These are phyloP conservation scores for Actinopyga echinites DNA, from an alignment of 53 echinoderm and acorn worm species.

Conservation along the genomic window DNA sequence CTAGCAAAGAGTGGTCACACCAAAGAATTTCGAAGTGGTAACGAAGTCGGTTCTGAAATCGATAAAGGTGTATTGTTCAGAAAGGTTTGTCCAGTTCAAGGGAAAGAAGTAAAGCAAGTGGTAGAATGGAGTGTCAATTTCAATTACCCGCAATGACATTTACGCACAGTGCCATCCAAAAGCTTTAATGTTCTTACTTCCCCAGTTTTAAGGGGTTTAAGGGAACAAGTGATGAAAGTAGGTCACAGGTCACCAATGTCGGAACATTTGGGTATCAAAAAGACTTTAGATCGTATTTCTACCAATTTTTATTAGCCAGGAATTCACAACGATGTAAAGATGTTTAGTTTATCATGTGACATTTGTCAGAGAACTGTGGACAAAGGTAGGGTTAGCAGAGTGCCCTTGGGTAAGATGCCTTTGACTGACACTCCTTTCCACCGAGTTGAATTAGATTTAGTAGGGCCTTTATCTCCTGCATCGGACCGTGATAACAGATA, in stretches of 20 bases:
- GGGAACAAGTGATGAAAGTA: slow-evolving; percentile 13
- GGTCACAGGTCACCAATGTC: slow-evolving; percentile 48
- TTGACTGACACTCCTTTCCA: slow-evolving; percentile 38
- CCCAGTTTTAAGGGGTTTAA: background rate
- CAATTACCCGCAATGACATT: background rate
- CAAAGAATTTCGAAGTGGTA: background rate
- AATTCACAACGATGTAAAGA: slow-evolving; percentile 35
- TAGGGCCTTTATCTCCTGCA: slow-evolving; percentile 24
- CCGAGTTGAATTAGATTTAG: slow-evolving; percentile 19
- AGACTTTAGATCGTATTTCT: slow-evolving; percentile 30
- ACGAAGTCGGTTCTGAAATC: background rate
- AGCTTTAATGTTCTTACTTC: background rate
- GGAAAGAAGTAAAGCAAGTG: slow-evolving; percentile 13
- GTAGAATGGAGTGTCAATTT: slow-evolving; percentile 18
- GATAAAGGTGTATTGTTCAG: background rate
- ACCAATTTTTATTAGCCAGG: slow-evolving; percentile 56
- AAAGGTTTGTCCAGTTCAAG: background rate
- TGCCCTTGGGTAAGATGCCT: slow-evolving; percentile 39
- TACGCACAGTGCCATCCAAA: slow-evolving; percentile 14
- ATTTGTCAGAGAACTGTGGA: slow-evolving; percentile 41
- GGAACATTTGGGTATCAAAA: slow-evolving; percentile 42
- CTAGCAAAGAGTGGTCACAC: background rate
- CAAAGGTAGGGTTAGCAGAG: slow-evolving; percentile 51
- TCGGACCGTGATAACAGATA: slow-evolving; percentile 30
- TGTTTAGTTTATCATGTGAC: slow-evolving; percentile 51